Evolutionary conservation across 1,140 invertebrate genomes (phyloP).

Genomic region (Ceratina calcarata): DNA sequence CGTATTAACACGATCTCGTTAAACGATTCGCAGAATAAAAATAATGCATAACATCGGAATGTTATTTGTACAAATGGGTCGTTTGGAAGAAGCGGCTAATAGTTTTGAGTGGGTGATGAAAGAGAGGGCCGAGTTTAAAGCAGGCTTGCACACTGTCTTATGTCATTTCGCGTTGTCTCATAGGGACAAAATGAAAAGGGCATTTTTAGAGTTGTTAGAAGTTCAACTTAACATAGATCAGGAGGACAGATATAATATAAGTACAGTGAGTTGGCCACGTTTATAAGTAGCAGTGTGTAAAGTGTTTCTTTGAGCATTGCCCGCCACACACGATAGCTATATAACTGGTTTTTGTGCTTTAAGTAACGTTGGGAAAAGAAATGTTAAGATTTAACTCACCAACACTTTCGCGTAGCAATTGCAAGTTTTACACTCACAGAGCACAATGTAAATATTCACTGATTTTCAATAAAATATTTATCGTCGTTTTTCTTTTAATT

Average conservation of each 20-base stretch:
- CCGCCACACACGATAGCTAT: constrained; percentile 1
- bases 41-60: constrained; percentile 99
- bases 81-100: constrained; percentile 96
- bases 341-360: not conserved
- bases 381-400: not conserved
- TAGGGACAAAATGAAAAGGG: constrained; percentile 95
- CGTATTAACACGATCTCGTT: constrained; percentile 39
- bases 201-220: constrained; percentile 94
- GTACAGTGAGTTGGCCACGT: constrained; percentile 71
- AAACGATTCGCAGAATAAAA: constrained; percentile 87
- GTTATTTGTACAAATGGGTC: constrained; percentile 96
- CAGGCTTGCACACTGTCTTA: constrained; percentile 93
- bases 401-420: not conserved
- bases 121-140: constrained; percentile 93
- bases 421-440: not conserved
- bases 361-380: not conserved
- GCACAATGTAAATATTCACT: constrained; percentile 20
- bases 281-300: constrained; percentile 14
- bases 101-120: constrained; percentile 99
- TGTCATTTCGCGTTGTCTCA: constrained; percentile 97
- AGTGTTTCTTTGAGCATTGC: constrained; percentile 10
- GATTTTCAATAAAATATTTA: not conserved
- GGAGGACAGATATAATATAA: constrained; percentile 87
- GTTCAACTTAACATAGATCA: constrained; percentile 92
- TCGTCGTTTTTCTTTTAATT: not conserved